Base-by-base conservation (phyloP, 2,888 invertebrate genomes). In the Melanophora roralis region DNA sequence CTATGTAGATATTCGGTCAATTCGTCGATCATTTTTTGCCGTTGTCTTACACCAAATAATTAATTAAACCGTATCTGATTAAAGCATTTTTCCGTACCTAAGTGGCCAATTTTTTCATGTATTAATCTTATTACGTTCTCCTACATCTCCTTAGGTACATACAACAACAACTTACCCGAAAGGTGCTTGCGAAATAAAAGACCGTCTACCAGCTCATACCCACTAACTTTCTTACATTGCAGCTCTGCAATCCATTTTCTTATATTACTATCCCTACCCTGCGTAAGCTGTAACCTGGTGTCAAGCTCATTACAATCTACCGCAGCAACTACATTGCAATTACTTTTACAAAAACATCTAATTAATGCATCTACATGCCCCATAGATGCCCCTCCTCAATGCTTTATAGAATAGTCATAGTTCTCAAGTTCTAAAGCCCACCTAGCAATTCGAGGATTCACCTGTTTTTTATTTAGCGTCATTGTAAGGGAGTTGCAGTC, bases 401-500 rank as follows among this genome's bases (percentile, higher is more conserved):
- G 64, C n/a, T 19, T 5, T 36, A 60, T 45, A 5, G 43, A 32
- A 45, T 60, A 60, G 27, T 32, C 32, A 60, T 32, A 60, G 12
- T 60, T 43, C n/a, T 73, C 57, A 11, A 74, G 36, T 47, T 79
- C 69, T 34, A 78, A 36, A 5, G 73, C 69, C 74, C 79, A 79
- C 49, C 79, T 71, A 6, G 78, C 60, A 45, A 60, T 78, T 45
- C 71, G 34, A 7, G 64, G 27, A 38, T 71, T 79, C 12, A 74
- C 21, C 6, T n/a, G 8, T 38, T 68, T 74, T 21, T 67, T 79
- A 8, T 59, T 49, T 14, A 78, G 21, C 4, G 69, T 74, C 32
- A 73, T 14, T 83, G 81, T 83, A 32, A 86, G 79, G 67, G 82
- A 78, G n/a, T 82, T 82, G 64, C 85, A 86, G 59, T 86, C 86